These are phyloP conservation scores for Pheosia tremula DNA, from an alignment of 2,888 invertebrate genomes.

Conservation along the genomic window DNA sequence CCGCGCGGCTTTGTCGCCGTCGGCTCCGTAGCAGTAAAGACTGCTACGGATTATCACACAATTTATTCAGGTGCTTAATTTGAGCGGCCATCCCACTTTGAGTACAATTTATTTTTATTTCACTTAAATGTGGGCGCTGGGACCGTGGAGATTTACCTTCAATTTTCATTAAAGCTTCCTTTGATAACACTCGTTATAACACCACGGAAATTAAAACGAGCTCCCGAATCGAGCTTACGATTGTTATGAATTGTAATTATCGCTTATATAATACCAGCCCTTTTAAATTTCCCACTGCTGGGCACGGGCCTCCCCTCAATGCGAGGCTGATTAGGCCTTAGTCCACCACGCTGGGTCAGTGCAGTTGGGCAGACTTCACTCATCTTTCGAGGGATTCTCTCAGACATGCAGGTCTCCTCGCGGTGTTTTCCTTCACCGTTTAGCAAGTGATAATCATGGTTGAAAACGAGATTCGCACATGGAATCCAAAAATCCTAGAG, in stretches of 20 bases:
- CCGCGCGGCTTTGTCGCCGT: constrained; percentile 60
- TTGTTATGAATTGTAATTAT: constrained; percentile 33
- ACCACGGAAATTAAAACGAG: constrained; percentile 33
- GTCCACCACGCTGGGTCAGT: too few species aligned
- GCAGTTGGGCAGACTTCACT: too few species aligned
- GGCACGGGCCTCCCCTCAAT: too few species aligned
- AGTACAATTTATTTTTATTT: constrained; percentile 81
- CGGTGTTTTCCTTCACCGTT: too few species aligned
- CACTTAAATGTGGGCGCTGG: constrained; percentile 69
- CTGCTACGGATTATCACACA: constrained; percentile 82
- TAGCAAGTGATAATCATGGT: too few species aligned
- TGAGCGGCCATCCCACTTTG: constrained; percentile 79
- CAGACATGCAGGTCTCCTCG: too few species aligned
- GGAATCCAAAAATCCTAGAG: too few species aligned
- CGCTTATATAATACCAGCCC: too few species aligned
- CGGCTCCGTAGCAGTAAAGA: constrained; percentile 77
- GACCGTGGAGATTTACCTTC: constrained; percentile 70
- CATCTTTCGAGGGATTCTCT: too few species aligned
- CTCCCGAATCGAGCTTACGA: constrained; percentile 25
- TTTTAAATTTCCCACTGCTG: too few species aligned
- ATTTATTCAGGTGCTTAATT: constrained; percentile 85
- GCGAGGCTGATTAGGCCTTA: too few species aligned
- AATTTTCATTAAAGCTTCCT: constrained; percentile 65
- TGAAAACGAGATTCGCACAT: too few species aligned
- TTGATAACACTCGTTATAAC: constrained; percentile 45